Base-by-base conservation (phyloP, 2,797 vertebrate genomes). In the Echiichthys vipera region DNA sequence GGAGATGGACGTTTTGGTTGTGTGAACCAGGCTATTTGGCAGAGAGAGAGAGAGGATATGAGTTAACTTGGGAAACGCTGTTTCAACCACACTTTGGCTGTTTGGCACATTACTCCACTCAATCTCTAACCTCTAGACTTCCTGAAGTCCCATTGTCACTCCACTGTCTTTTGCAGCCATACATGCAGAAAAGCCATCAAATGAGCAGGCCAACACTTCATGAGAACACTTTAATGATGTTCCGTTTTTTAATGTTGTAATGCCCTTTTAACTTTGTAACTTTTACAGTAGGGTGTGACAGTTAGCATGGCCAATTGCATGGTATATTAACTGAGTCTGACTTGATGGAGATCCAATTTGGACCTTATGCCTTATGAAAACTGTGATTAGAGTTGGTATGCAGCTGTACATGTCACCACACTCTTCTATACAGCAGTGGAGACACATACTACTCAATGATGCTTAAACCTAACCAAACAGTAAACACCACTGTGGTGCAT, bases 21-120 rank as follows among this genome's bases (percentile, higher is more conserved):
- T 92, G 90, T 81, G 91, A 95, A 94, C 91, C 81, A 86, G 88
- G 86, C 84, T 71, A 37, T 81, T 87, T 92, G 91, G 91, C 84
- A 84, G 37, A 32, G 56, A 57, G 45, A 72, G 49, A 65, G 75
- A 84, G 54, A 40, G 83, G 82, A 80, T 78, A 73, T 59, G 80
- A 71, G 79, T 87, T 87, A 86, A 91, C 89, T 86, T 73, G 69
- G 77, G 79, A 51, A 86, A 83, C 86, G 68, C 81, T 57, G 65
- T 56, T 69, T 71, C 49, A 66, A 77, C 86, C 84, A 90, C 89
- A 80, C 90, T 90, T 89, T 78, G 20, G 56, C 75, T 84, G 81
- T 90, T 86, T 88, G 83, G 79, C 85, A 88, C 90, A 86, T 89
- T 84, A 83, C 85, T 88, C 85, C 77, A 71, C 83, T 92, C 49